A percentile compares a stretch with the other conserved stretches of the same genome.
Evolutionary conservation across 2,888 invertebrate species (phyloP).

Genomic region (Torymus tubicola): DNA sequence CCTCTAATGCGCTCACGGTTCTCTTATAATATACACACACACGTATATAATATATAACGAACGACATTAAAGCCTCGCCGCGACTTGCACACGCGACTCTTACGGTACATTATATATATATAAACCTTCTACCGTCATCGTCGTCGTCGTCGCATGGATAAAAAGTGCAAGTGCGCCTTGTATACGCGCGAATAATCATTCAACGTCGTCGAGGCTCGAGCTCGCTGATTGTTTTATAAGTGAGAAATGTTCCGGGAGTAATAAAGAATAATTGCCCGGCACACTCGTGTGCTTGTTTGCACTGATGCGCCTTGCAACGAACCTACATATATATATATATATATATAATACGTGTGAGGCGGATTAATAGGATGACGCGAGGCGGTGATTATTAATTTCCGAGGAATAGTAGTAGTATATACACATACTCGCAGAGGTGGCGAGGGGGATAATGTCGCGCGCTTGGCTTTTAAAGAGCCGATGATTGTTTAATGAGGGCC

Average conservation of each 20-base stretch:
- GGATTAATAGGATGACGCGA: slow-evolving; percentile 28
- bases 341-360: no score
- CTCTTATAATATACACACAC: not conserved
- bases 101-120: not conserved
- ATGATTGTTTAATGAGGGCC: slow-evolving; percentile 11
- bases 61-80: slow-evolving; percentile 32
- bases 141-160: not conserved
- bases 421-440: no score
- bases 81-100: not conserved
- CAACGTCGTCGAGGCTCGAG: slow-evolving; percentile 42
- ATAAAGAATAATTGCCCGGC: slow-evolving; percentile 53
- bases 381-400: slow-evolving; percentile 40
- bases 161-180: not conserved
- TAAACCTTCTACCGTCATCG: not conserved
- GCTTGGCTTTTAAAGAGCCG: slow-evolving; percentile 31
- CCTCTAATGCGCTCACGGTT: slow-evolving; percentile 29
- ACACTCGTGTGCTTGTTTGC: not conserved
- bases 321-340: no score
- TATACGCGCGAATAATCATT: slow-evolving; percentile 38
- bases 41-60: not conserved
- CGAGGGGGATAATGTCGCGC: slow-evolving; percentile 15
- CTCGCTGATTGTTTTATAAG: slow-evolving; percentile 57
- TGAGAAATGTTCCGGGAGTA: slow-evolving; percentile 54
- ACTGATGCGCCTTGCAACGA: not conserved
- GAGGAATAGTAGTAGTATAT: not conserved